Base-by-base conservation (phyloP, 2,113 vertebrate genomes). In the Daubentonia madagascariensis region DNA sequence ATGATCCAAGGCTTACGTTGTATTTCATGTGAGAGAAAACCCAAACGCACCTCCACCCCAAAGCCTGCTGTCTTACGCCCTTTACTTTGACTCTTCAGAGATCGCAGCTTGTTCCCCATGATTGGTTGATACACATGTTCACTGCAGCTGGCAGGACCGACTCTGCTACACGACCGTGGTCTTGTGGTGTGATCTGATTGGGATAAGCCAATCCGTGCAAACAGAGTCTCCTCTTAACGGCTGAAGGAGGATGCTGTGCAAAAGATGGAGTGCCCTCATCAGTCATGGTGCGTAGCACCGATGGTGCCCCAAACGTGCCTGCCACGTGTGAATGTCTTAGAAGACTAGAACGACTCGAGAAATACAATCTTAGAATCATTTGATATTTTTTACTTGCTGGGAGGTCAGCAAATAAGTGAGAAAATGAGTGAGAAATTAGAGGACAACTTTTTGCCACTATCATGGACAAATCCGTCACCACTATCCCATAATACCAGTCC, bases 11-110 rank as follows among this genome's bases (percentile, higher is more conserved):
- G 57, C 20, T 89, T 63, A 1, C 9, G 5, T 3, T 76, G 8
- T 17, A 4, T 45, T 40, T 86, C 48, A 45, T 2, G 7, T 12
- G 54, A 80, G 23, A 73, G 40, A 28, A 89, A 89, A 75, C n/a
- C 59, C 61, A 67, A 17, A 45, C 37, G 61, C 11, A 3, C 59
- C 54, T 73, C 37, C 20, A 32, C 8, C 18, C 13, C 35, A 8
- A 11, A 50, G 80, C 43, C 79, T 11, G 37, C 35, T 28, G 0
- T 43, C 78, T 68, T 32, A 11, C 1, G 16, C 80, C 54, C 54
- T 85, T 37, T 2, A 5, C n/a, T 43, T 63, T 96, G 52, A 25
- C 83, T 79, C 80, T 98, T 94, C 97, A 95, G 96, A 96, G 96
- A 88, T 95, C 90, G 61, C 72, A 76, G 25, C 63, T 93, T 96